Evolutionary conservation across 2,113 vertebrate species (phyloP).

Genomic region (Podarcis muralis): DNA sequence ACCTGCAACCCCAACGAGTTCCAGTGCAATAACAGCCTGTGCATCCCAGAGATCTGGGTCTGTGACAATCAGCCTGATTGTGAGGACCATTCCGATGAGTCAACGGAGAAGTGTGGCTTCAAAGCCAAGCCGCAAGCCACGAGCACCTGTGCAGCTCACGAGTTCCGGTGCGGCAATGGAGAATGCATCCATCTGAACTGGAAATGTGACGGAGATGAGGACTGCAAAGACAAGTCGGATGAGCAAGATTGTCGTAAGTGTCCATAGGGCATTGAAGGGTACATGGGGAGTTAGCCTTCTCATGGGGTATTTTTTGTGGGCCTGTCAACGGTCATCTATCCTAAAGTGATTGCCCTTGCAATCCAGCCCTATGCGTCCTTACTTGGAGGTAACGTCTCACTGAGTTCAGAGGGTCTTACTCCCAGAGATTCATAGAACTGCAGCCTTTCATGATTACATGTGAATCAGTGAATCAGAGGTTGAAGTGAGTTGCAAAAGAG

Average conservation of each 20-base stretch:
- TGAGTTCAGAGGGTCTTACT: background rate
- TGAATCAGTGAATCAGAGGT: background rate
- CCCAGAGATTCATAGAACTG: background rate
- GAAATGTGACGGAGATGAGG: slow-evolving; percentile 94
- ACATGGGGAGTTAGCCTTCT: background rate
- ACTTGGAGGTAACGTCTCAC: background rate
- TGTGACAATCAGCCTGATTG: slow-evolving; percentile 95
- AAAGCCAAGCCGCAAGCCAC: slow-evolving; percentile 77
- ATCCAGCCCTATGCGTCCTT: background rate
- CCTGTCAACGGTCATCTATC: background rate
- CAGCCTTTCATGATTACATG: background rate
- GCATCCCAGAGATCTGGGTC: slow-evolving; percentile 92
- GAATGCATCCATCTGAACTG: slow-evolving; percentile 94
- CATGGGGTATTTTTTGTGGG: background rate
- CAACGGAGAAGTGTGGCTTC: slow-evolving; percentile 84
- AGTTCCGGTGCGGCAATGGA: slow-evolving; percentile 91
- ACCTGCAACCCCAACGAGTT: slow-evolving; percentile 91
- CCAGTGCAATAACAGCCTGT: slow-evolving; percentile 89
- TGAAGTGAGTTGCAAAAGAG: background rate
- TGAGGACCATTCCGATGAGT: slow-evolving; percentile 89
- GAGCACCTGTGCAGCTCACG: slow-evolving; percentile 78
- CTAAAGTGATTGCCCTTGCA: background rate
- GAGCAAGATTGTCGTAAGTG: slow-evolving; percentile 94
- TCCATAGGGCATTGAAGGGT: background rate
- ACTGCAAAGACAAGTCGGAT: slow-evolving; percentile 98